Conservation (phyloP, 2,888 invertebrate genomes). For the Ligdia adustata region DNA sequence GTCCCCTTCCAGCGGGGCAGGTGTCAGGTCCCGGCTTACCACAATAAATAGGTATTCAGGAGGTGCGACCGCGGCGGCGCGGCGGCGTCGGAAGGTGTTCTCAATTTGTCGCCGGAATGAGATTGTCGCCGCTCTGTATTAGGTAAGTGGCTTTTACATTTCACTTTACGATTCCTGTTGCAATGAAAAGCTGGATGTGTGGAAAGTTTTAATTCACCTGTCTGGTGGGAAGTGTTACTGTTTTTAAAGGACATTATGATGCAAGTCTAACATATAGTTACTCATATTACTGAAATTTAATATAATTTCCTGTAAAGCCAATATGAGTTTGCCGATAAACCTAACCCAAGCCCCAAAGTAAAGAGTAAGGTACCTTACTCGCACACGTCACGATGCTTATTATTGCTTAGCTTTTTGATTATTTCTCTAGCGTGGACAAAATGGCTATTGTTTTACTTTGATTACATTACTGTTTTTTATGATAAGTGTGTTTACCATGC, state of each 20-base stretch:
- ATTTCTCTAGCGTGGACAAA: too few relatives aligned
- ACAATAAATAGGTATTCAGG: constrained; percentile 78
- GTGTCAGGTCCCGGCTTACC: constrained; percentile 64
- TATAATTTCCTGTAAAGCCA: too few relatives aligned
- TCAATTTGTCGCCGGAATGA: constrained; percentile 80
- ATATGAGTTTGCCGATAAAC: too few relatives aligned
- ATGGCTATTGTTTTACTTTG: too few relatives aligned
- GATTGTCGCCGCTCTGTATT: constrained; percentile 78
- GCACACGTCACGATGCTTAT: too few relatives aligned
- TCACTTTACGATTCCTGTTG: constrained; percentile 55
- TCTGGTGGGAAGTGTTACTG: constrained; percentile 2
- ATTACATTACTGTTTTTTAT: too few relatives aligned
- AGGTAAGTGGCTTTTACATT: constrained; percentile 78
- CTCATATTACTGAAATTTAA: too few relatives aligned
- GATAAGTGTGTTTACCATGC: too few relatives aligned
- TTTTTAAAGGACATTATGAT: neutral
- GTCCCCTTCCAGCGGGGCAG: constrained; percentile 57
- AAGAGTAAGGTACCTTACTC: too few relatives aligned
- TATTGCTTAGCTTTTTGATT: too few relatives aligned
- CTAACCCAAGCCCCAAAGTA: too few relatives aligned
- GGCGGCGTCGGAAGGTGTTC: constrained; percentile 72
- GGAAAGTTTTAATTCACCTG: constrained; percentile 30
- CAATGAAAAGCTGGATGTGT: constrained; percentile 31
- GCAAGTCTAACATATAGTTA: too few relatives aligned
- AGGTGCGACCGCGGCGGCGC: constrained; percentile 58